Percentiles rank a stretch among this genome's conserved stretches.
Conservation (phyloP, 2,113 vertebrate genomes). For the Crotalus tigris region DNA sequence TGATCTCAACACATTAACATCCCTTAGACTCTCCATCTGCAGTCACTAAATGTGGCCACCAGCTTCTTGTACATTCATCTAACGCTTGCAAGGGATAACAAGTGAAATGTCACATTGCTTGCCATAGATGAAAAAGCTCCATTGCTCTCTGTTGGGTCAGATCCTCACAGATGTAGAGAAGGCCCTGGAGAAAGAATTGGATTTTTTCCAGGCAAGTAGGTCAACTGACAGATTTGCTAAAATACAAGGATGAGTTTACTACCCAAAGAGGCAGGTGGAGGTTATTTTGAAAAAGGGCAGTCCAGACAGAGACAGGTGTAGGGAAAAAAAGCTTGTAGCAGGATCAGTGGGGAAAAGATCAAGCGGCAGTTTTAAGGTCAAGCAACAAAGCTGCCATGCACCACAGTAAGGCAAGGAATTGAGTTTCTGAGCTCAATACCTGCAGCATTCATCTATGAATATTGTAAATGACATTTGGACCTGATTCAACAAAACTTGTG, state of each 20-base stretch:
- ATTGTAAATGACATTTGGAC: background rate
- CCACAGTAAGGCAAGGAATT: background rate
- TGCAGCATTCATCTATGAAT: background rate
- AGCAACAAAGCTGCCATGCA: background rate
- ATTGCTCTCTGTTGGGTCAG: background rate
- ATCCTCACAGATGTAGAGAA: background rate
- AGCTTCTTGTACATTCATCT: slow-evolving; percentile 6
- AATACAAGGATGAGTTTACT: background rate
- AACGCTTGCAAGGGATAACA: background rate
- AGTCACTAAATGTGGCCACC: slow-evolving; percentile 20
- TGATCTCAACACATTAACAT: slow-evolving; percentile 41
- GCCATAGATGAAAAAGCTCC: background rate
- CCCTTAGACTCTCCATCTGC: slow-evolving; percentile 2
- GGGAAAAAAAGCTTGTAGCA: background rate
- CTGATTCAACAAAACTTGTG: background rate
- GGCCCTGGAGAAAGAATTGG: background rate
- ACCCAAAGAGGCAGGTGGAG: background rate
- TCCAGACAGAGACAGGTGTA: background rate
- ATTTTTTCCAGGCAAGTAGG: background rate
- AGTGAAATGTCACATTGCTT: slow-evolving; percentile 4
- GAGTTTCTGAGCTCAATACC: background rate
- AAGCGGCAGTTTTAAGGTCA: background rate
- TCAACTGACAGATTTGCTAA: background rate
- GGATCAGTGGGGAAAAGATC: background rate
- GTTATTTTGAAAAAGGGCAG: background rate